A percentile compares a stretch with the other conserved stretches of the same genome.
These are phyloP conservation scores for Lynx canadensis DNA, from an alignment of 2,113 vertebrate genomes.

Conservation along the genomic window DNA sequence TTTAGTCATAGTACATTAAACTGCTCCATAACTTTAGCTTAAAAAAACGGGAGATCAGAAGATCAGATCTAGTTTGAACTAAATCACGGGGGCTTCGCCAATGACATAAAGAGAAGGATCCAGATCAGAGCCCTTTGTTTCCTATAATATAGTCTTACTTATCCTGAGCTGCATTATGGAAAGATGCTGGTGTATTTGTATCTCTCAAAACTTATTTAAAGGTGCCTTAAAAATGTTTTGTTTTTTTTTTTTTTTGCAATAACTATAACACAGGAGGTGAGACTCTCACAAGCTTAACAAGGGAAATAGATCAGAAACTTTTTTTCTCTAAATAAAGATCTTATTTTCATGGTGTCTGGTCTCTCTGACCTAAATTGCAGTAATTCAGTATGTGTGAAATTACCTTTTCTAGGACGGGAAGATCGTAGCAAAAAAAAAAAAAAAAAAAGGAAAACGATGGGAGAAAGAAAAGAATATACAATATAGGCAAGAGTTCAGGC, in stretches of 20 bases:
- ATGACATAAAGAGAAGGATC: neutral
- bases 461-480: conserved; percentile 33
- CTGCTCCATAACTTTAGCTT: neutral
- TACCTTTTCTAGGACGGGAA: conserved; percentile 74
- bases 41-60: neutral
- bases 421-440: conserved; percentile 45
- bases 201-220: conserved; percentile 31
- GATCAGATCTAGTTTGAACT: neutral
- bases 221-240: conserved; percentile 63
- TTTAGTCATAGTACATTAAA: neutral
- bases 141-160: neutral
- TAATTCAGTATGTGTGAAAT: conserved; percentile 79
- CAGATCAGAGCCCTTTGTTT: neutral
- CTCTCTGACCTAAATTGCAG: conserved; percentile 80
- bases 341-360: conserved; percentile 78
- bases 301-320: conserved; percentile 73
- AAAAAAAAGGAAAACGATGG: neutral
- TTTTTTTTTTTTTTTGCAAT: neutral
- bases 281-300: conserved; percentile 67
- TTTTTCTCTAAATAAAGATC: conserved; percentile 76
- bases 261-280: conserved; percentile 59
- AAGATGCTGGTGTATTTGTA: neutral
- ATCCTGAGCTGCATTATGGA: neutral
- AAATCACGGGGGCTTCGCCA: neutral
- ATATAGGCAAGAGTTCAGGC: neutral